Evolutionary conservation across 2,797 vertebrate species (phyloP).

Genomic region (Anniella stebbinsi): DNA sequence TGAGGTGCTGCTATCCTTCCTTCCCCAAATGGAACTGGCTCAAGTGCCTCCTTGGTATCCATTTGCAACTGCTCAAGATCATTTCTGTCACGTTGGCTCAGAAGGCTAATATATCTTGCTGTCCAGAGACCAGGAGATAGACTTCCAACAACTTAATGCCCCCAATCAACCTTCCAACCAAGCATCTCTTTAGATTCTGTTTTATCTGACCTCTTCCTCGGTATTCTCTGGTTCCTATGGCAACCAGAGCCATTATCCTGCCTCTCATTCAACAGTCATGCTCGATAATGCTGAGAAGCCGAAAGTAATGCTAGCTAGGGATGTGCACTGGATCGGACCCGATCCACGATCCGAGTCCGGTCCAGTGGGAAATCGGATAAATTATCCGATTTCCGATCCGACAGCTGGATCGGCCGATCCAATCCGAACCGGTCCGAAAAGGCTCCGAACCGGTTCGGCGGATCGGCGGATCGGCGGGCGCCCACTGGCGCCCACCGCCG

Average conservation of each 20-base stretch:
- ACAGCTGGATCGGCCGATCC: no score
- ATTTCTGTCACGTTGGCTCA: background rate
- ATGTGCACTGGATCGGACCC: no score
- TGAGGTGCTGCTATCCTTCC: background rate
- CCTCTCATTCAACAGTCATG: no score
- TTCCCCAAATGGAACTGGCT: background rate
- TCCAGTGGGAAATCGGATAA: no score
- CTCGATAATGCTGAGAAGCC: background rate
- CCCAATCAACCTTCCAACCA: background rate
- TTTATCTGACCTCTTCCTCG: background rate
- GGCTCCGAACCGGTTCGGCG: no score
- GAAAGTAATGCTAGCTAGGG: background rate
- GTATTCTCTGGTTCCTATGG: background rate
- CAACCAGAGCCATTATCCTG: background rate
- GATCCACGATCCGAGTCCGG: no score
- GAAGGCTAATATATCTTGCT: background rate
- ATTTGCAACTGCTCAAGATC: background rate
- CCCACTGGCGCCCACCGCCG: no score
- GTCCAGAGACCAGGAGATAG: background rate
- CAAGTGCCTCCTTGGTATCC: background rate
- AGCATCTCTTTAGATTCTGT: background rate
- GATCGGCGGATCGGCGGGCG: no score
- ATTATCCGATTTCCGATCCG: no score
- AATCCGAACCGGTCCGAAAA: no score
- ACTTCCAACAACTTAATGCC: background rate